Evolutionary conservation across 2,888 invertebrate genomes (phyloP).

Genomic region (Cactoblastis cactorum): DNA sequence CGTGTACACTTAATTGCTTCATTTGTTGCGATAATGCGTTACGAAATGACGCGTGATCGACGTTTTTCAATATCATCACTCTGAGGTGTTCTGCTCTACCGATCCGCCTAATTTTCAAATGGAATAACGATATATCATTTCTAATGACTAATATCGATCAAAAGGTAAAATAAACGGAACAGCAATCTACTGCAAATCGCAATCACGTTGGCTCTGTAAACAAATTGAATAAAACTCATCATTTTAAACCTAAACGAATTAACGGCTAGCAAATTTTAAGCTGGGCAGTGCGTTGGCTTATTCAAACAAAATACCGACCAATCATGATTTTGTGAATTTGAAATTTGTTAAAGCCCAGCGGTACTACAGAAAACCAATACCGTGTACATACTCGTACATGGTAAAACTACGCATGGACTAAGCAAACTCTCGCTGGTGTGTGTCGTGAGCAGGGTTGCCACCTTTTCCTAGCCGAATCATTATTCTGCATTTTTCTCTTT

Average conservation of each 20-base stretch:
- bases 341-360: conserved; percentile 74
- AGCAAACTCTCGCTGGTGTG: conserved; percentile 59
- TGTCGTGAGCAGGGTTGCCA: conserved; percentile 13
- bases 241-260: conserved; percentile 72
- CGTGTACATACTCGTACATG: conserved; percentile 51
- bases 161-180: conserved; percentile 41
- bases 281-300: conserved; percentile 56
- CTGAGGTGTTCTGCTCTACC: conserved; percentile 48
- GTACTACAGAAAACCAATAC: conserved; percentile 76
- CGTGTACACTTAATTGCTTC: conserved; percentile 74
- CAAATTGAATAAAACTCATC: conserved; percentile 65
- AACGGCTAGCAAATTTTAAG: conserved; percentile 60
- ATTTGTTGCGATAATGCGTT: conserved; percentile 65
- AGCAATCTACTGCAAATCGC: conserved; percentile 38
- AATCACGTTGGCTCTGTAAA: conserved; percentile 46
- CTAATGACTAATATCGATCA: conserved; percentile 34
- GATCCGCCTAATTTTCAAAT: conserved; percentile 31
- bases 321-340: conserved; percentile 78
- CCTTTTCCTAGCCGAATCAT: background rate
- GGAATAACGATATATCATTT: conserved; percentile 19
- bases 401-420: conserved; percentile 74
- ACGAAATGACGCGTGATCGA: conserved; percentile 34
- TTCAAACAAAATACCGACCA: conserved; percentile 75
- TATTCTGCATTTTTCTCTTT: background rate
- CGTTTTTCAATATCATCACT: conserved; percentile 31